A percentile compares a stretch with the other conserved stretches of the same genome.
These are phyloP conservation scores for Bruchidius siliquastri DNA, from an alignment of 2,888 invertebrate species.

Conservation along the genomic window DNA sequence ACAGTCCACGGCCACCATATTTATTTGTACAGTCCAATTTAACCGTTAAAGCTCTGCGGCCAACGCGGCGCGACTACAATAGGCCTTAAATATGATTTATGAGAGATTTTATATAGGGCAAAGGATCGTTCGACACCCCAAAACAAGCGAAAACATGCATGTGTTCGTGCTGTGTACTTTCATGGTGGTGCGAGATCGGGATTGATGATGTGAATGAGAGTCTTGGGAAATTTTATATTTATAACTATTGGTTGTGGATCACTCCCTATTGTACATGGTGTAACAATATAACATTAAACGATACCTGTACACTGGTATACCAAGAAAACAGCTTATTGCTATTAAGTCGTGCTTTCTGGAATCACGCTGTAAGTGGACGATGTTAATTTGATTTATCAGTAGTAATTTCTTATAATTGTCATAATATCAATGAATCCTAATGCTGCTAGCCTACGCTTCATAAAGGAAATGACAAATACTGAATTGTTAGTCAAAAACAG, in stretches of 20 bases:
- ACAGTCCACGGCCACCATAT: conserved; percentile 14
- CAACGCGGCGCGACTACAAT: conserved; percentile 36
- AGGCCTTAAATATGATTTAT: conserved; percentile 48
- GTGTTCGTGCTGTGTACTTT: neutral
- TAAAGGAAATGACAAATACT: neutral
- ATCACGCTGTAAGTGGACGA: no score
- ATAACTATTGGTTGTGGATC: conserved; percentile 8
- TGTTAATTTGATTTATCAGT: no score
- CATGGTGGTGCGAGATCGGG: neutral
- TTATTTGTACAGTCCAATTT: conserved; percentile 29
- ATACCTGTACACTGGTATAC: no score
- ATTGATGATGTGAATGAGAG: neutral
- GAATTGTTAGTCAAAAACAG: neutral
- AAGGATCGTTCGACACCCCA: conserved; percentile 37
- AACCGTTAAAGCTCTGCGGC: conserved; percentile 34
- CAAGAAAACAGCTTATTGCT: no score
- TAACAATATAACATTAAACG: no score
- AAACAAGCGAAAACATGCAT: conserved; percentile 38
- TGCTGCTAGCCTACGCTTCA: no score
- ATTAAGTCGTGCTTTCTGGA: no score
- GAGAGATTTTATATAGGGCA: conserved; percentile 46
- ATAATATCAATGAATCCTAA: no score
- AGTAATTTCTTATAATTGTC: no score
- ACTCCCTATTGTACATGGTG: no score
- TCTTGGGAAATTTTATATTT: neutral